These are phyloP conservation scores for Tenualosa thibaudeaui DNA, from an alignment of 2,797 vertebrate genomes.

Conservation along the genomic window DNA sequence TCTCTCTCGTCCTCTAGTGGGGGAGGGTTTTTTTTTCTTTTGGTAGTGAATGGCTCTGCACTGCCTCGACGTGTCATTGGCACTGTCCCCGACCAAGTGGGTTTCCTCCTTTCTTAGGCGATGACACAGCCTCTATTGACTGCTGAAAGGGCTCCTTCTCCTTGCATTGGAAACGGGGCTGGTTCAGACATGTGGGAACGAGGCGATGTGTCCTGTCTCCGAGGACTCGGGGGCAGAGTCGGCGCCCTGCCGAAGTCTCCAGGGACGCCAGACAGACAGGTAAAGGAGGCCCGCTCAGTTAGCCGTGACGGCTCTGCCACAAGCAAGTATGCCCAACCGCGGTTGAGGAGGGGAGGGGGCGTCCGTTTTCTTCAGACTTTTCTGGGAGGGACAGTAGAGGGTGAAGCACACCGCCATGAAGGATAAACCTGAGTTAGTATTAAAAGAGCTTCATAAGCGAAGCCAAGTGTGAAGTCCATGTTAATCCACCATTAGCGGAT, in stretches of 20 bases:
- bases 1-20: background rate
- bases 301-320: slow-evolving; percentile 18
- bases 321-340: background rate
- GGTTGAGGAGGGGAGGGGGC: background rate
- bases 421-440: slow-evolving; percentile 29
- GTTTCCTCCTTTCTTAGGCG: slow-evolving; percentile 44
- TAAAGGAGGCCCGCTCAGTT: background rate
- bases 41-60: slow-evolving; percentile 1
- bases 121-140: slow-evolving; percentile 46
- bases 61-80: background rate
- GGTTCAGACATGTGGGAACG: slow-evolving; percentile 33
- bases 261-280: slow-evolving; percentile 18
- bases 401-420: slow-evolving; percentile 23
- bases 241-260: slow-evolving; percentile 27
- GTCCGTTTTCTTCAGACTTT: background rate
- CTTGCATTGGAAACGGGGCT: slow-evolving; percentile 37
- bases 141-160: slow-evolving; percentile 38
- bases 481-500: slow-evolving; percentile 40
- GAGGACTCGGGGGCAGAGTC: slow-evolving; percentile 30
- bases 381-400: background rate
- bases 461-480: slow-evolving; percentile 20
- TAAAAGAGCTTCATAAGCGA: slow-evolving; percentile 20
- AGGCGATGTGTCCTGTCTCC: slow-evolving; percentile 39
- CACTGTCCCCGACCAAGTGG: slow-evolving; percentile 15
- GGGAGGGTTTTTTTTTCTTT: background rate